A percentile compares a stretch with the other conserved stretches of the same genome.
Conservation (phyloP, 2,888 invertebrate species). For the Caenorhabditis sp. region DNA sequence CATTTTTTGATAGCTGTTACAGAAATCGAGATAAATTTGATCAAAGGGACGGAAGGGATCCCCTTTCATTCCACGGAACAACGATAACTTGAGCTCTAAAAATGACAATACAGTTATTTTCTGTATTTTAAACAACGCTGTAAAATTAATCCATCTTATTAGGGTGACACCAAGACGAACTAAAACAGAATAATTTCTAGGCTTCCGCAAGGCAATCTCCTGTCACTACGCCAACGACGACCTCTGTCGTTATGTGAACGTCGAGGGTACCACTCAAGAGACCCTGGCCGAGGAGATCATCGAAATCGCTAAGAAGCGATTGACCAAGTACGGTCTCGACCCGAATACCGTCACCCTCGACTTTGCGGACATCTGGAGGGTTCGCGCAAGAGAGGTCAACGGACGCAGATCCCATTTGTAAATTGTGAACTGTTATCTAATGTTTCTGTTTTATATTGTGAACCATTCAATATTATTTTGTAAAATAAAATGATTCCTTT, state of each 20-base stretch:
- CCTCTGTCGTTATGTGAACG: constrained; percentile 87
- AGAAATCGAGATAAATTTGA: too few relatives aligned
- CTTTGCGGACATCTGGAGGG: constrained; percentile 75
- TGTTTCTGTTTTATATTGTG: constrained; percentile 31
- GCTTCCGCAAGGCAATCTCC: constrained; percentile 90
- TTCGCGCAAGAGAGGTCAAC: constrained; percentile 72
- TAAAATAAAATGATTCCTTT: neutral
- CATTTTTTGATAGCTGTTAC: too few relatives aligned
- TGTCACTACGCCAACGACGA: constrained; percentile 89
- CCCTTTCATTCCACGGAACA: too few relatives aligned
- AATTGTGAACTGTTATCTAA: neutral
- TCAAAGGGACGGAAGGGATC: too few relatives aligned
- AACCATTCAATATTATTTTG: neutral
- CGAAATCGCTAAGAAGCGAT: constrained; percentile 73
- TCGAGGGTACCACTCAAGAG: constrained; percentile 86
- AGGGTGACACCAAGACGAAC: too few relatives aligned
- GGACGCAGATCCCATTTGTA: constrained; percentile 73
- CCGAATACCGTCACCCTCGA: constrained; percentile 60
- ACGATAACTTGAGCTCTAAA: too few relatives aligned
- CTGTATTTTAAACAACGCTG: too few relatives aligned
- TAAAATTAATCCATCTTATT: too few relatives aligned
- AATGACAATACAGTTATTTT: too few relatives aligned
- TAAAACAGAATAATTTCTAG: too few relatives aligned
- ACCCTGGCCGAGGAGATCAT: constrained; percentile 73
- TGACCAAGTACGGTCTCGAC: constrained; percentile 66